Conservation (phyloP, 2,888 invertebrate species). For the Ormia ochracea region DNA sequence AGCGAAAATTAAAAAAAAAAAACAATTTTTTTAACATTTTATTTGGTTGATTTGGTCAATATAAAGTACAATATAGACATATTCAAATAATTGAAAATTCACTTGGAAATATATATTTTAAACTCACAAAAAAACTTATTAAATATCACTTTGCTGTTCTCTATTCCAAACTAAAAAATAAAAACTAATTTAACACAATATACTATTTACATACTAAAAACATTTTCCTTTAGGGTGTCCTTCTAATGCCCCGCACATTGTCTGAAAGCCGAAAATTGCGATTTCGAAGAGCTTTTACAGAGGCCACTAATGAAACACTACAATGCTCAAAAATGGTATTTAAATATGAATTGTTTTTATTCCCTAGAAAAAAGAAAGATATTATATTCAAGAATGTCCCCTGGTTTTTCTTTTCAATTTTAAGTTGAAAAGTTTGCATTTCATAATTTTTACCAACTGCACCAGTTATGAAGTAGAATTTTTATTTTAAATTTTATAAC, state of each 20-base stretch:
- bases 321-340: constrained; percentile 92
- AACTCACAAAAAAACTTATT: too few species aligned
- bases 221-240: constrained; percentile 82
- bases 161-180: not conserved
- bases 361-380: constrained; percentile 7
- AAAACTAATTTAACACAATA: constrained; percentile 20
- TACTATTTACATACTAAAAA: constrained; percentile 48
- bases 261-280: constrained; percentile 91
- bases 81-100: too few species aligned
- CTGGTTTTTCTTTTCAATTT: not conserved
- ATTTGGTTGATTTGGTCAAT: constrained; percentile 32
- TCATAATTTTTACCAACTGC: constrained; percentile 31
- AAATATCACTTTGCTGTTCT: too few species aligned
- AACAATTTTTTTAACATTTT: too few species aligned
- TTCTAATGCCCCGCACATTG: constrained; percentile 93
- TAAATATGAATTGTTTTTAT: constrained; percentile 62
- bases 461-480: constrained; percentile 27
- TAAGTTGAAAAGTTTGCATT: too few species aligned
- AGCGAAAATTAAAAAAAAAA: too few species aligned
- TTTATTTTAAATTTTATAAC: not conserved
- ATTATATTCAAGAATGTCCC: not conserved
- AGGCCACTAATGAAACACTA: constrained; percentile 91
- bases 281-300: constrained; percentile 92
- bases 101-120: too few species aligned
- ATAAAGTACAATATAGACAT: constrained; percentile 44